phyloP scores from a whole-genome alignment of 30 jellyfish, hydroid and myxozoan genomes.

The Turritopsis dohrnii region DNA sequence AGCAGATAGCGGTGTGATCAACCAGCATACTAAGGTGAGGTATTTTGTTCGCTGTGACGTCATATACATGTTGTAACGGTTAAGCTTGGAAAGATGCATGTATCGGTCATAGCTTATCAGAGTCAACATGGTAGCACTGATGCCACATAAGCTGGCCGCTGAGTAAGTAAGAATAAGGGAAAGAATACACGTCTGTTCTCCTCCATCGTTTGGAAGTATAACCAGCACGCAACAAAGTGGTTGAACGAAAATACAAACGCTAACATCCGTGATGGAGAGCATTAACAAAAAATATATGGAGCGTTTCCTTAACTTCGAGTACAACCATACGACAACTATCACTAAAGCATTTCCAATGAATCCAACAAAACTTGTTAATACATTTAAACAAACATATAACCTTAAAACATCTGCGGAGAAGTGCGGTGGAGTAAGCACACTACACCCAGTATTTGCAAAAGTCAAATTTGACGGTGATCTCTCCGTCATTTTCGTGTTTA shows the following conservation, averaged over 20 bases:
- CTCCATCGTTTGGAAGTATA: not conserved
- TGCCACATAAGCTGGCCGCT: slow-evolving; percentile 46
- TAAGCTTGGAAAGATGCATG: slow-evolving; percentile 46
- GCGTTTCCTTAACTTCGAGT: slow-evolving; percentile 31
- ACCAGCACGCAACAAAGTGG: slow-evolving; percentile 33
- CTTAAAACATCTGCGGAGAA: not conserved
- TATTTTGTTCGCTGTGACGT: slow-evolving; percentile 29
- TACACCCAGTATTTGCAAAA: too few species aligned
- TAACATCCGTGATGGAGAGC: slow-evolving; percentile 48
- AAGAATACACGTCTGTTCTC: slow-evolving; percentile 32
- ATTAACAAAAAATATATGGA: slow-evolving; percentile 43
- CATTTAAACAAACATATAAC: not conserved
- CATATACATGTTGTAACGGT: slow-evolving; percentile 45
- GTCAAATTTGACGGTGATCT: too few species aligned
- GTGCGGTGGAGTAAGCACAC: slow-evolving; percentile 6
- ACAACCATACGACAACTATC: not conserved
- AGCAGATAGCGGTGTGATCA: slow-evolving; percentile 33
- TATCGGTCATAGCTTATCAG: slow-evolving; percentile 65
- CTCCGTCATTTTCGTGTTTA: too few species aligned
- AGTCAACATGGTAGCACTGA: slow-evolving; percentile 57
- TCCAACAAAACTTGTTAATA: not conserved
- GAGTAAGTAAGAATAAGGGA: slow-evolving; percentile 29
- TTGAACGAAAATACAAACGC: slow-evolving; percentile 34
- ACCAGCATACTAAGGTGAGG: slow-evolving; percentile 38
- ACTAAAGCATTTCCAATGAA: not conserved